Evolutionary conservation across 2,797 vertebrate genomes (phyloP), one percentile per base, ranked within the genome.

Genomic region (Crenichthys baileyi): DNA sequence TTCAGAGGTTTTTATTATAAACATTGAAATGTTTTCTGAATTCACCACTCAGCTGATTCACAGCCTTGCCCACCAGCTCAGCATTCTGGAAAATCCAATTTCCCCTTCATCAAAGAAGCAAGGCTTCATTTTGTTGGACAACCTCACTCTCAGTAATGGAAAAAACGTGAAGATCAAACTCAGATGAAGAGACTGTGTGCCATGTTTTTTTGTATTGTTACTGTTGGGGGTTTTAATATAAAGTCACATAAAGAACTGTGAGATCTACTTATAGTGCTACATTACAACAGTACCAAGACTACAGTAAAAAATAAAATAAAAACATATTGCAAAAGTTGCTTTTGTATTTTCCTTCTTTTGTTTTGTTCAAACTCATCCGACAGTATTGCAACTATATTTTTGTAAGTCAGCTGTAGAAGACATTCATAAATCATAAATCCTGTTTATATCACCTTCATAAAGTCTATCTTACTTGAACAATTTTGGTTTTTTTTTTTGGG

Each of bases 151-250:
- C 61, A 65, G 83, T 36, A 58, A 79, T 82, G 55, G 60, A 85
- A 81, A 39, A 73, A 81, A 79, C 58, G 85, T 82, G 65, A 85
- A 87, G 83, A 90, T 87, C 87, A 87, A 81, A 84, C 81, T 80
- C 70, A 26, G 61, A 61, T 77, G 36, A 77, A 75, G 68, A 83
- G 73, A 76, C 39, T 79, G 70, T 79, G 5, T 26, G 63, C 36
- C 77, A 61, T 18, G 68, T 75, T 84, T 81, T 84, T 80, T 36
- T 31, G 4, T 39, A 75, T 75, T 79, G 44, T 65, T 46, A 15
- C 63, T 73, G 76, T 77, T 71, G 65, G 67, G 29, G 20, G 44
- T 29, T 75, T 79, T 81, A 36, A 82, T 65, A 61, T 70, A 70
- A 73, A 56, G 71, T 39, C 46, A 70, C 65, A 60, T 90, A 29